Evolutionary conservation across 1,140 invertebrate genomes (phyloP).

Genomic region (Drosophila tani): DNA sequence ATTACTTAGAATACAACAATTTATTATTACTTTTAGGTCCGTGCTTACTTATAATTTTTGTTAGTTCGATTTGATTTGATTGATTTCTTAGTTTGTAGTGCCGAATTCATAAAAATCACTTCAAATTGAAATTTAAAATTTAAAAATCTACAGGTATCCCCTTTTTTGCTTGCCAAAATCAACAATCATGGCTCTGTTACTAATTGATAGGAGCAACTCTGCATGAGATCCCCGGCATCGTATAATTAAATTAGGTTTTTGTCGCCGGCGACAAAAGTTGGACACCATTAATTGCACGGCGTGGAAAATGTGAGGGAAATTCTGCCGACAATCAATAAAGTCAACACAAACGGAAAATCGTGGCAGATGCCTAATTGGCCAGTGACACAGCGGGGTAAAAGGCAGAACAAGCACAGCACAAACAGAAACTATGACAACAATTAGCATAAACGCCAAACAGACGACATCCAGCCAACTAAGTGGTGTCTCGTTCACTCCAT

Average conservation of each 20-base stretch:
- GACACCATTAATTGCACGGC: conserved; percentile 26
- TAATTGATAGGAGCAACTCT: conserved; percentile 10
- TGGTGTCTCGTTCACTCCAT: conserved; percentile 4
- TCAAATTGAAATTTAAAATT: no score
- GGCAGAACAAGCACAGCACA: no score
- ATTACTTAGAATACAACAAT: neutral
- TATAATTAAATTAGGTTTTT: conserved; percentile 45
- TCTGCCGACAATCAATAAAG: conserved; percentile 43
- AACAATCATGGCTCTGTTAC: neutral
- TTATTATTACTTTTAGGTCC: neutral
- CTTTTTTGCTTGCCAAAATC: neutral
- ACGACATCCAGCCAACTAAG: conserved; percentile 6
- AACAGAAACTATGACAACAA: conserved; percentile 37
- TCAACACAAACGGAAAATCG: conserved; percentile 26
- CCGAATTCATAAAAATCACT: no score
- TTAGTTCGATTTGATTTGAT: no score
- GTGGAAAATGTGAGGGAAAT: conserved; percentile 18
- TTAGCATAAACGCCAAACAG: conserved; percentile 40
- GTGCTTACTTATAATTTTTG: no score
- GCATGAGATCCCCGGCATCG: neutral
- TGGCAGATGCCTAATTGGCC: conserved; percentile 37
- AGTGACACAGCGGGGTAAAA: conserved; percentile 7
- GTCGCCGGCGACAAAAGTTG: conserved; percentile 7
- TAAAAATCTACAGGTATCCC: no score
- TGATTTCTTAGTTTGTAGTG: no score